phyloP scores from a whole-genome alignment of 2,888 invertebrate genomes.

The Deladenus siricidicola region DNA sequence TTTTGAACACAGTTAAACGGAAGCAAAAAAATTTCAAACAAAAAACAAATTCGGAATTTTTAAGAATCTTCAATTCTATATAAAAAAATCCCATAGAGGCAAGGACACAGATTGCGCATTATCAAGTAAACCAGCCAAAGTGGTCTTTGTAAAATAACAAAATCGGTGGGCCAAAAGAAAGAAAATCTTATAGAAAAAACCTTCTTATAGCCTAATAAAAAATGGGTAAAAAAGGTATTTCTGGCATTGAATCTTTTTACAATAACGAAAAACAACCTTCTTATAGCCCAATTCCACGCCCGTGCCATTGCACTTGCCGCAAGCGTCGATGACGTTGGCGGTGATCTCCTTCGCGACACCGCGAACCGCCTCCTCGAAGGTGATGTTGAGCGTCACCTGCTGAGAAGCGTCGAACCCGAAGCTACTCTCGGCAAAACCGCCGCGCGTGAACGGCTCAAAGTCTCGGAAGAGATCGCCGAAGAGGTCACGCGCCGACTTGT shows the following conservation, averaged over 20 bases:
- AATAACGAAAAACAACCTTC: constrained; percentile 60
- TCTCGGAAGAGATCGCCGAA: constrained; percentile 21
- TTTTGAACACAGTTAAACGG: too few relatives aligned
- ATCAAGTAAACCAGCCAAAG: too few relatives aligned
- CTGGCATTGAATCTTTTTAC: constrained; percentile 4
- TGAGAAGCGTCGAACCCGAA: constrained; percentile 41
- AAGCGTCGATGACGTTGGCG: constrained; percentile 83
- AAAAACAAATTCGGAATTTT: too few relatives aligned
- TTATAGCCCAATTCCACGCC: constrained; percentile 85
- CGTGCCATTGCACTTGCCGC: constrained; percentile 76
- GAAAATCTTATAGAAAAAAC: too few relatives aligned
- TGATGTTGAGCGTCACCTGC: constrained; percentile 67
- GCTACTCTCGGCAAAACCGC: constrained; percentile 42
- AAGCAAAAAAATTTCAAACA: too few relatives aligned
- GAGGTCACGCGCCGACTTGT: constrained; percentile 77
- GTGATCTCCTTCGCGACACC: constrained; percentile 87
- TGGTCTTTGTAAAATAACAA: too few relatives aligned
- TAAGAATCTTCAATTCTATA: too few relatives aligned
- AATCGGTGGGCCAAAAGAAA: too few relatives aligned
- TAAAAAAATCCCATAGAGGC: too few relatives aligned
- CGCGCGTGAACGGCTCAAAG: constrained; percentile 54
- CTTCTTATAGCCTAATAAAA: too few relatives aligned
- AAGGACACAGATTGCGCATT: too few relatives aligned
- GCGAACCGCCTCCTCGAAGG: constrained; percentile 84
- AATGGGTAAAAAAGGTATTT: too few relatives aligned